Evolutionary conservation across 2,797 vertebrate genomes (phyloP), one percentile per base, ranked within the genome.

Genomic region (Poeciliopsis paucimaculata): DNA sequence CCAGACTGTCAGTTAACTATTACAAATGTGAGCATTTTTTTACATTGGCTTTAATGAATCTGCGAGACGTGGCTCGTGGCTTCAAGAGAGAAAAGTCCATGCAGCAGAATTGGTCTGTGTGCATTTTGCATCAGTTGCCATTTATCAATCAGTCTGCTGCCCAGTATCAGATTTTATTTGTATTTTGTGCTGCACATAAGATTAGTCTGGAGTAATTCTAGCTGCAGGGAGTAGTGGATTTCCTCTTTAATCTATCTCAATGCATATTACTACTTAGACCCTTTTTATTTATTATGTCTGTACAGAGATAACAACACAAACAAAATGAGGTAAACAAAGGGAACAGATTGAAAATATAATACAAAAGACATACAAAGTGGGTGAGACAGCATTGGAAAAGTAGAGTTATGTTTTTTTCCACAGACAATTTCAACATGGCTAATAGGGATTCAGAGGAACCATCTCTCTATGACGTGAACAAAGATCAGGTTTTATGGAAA

Each of bases 1-100:
- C 75, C 75, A 82, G 26, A 88, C 73, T 81, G 86, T 85, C 13
- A 3, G 15, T 53, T 68, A 9, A 60, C 77, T 82, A 72, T 84
- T 60, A 9, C 78, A n/a, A n/a, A n/a, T n/a, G n/a, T n/a, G n/a
- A n/a, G n/a, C n/a, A n/a, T n/a, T n/a, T 12, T 64, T 45, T 55
- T 73, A 76, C 57, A 84, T 80, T 49, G 82, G 57, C 72, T 55
- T 72, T 43, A 55, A 43, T 28, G 68, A 45, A 71, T 71, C 53
- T 13, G 36, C 11, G 60, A 28, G 51, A 76, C 73, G 53, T 47
- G 72, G 75, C 79, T 82, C 57, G 31, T 31, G 73, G 62, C 78
- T 60, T 79, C 36, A 78, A 36, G 9, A 26, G 26, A 64, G 49
- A 45, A 26, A 23, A 2, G 82, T 46, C 26, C 51, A 78, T 78